These are phyloP conservation scores for Sebastes cheni DNA, from an alignment of 2,797 vertebrate species.

Conservation along the genomic window DNA sequence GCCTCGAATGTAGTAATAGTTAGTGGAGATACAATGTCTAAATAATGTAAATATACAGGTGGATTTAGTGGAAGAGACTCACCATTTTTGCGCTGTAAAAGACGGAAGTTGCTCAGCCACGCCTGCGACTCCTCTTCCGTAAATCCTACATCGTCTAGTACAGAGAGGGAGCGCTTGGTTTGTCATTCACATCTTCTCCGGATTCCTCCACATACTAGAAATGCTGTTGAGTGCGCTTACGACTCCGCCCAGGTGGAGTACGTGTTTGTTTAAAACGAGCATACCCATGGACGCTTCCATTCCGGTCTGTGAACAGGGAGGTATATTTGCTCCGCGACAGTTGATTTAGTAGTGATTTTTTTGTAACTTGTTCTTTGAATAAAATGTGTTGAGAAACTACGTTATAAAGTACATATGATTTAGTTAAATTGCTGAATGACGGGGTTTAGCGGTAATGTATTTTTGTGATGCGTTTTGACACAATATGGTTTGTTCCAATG, in stretches of 20 bases:
- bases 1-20: background rate
- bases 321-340: too few relatives aligned
- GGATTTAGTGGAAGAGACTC: constrained; percentile 45
- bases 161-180: constrained; percentile 37
- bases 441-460: rapidly evolving
- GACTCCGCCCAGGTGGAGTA: constrained; percentile 13
- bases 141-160: constrained; percentile 62
- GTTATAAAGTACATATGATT: rapidly evolving
- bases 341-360: rapidly evolving
- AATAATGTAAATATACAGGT: constrained; percentile 18
- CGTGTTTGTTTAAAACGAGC: rapidly evolving
- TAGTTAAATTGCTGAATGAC: rapidly evolving
- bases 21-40: background rate
- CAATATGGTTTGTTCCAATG: constrained; percentile 55
- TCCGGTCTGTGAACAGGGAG: background rate
- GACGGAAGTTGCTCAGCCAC: constrained; percentile 85
- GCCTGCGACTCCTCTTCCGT: constrained; percentile 82
- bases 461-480: background rate
- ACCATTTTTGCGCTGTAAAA: constrained; percentile 84
- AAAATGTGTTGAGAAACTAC: rapidly evolving
- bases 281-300: constrained; percentile 11
- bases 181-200: rapidly evolving
- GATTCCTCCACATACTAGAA: too few relatives aligned
- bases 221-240: rapidly evolving
- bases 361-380: rapidly evolving